Evolutionary conservation across 2,888 invertebrate species (phyloP), one percentile per base, ranked within the genome.

Genomic region (Sinohyriopsis cumingii): DNA sequence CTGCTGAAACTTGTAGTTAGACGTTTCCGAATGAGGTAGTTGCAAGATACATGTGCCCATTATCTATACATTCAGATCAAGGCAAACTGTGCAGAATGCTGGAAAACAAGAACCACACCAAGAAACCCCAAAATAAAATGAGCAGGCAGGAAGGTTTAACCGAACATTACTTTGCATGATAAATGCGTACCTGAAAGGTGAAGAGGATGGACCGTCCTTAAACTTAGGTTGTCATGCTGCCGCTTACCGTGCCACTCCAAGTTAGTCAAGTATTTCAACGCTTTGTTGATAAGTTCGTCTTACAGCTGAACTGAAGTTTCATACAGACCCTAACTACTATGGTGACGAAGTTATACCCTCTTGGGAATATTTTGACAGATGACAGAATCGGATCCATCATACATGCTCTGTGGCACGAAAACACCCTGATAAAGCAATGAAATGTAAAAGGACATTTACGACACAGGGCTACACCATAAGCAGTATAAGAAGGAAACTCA

Each of bases 121-220:
- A 57, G 71, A 56, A 71, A 76, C 25, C 78, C 78, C 1, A 62
- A 68, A 55, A 55, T 71, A 24, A 78, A 78, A n/a, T 65, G 75
- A 75, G n/a, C 73, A 71, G 33, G 68, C 56, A 24, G 76, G 74
- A 56, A 45, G 72, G 24, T 76, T 75, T 24, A 77, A 79, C 59
- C 24, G 69, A 24, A n/a, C n/a, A n/a, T n/a, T 76, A 72, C 7
- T 25, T 78, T 57, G 55, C 1, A 76, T 76, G 71, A 60, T 77
- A 2, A 71, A 73, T 53, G 71, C 75, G n/a, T 77, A 76, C 59
- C 54, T 76, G 1, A 45, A 55, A 45, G 74, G 69, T 5, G 70
- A 75, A 56, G 76, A 80, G 59, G 63, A 67, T 12, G 69, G 72
- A 7, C 78, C 78, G 78, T 78, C 75, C 60, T 19, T 69, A 22